These are phyloP conservation scores for Heterohyrax brucei DNA, from an alignment of 2,797 vertebrate genomes.

Conservation along the genomic window DNA sequence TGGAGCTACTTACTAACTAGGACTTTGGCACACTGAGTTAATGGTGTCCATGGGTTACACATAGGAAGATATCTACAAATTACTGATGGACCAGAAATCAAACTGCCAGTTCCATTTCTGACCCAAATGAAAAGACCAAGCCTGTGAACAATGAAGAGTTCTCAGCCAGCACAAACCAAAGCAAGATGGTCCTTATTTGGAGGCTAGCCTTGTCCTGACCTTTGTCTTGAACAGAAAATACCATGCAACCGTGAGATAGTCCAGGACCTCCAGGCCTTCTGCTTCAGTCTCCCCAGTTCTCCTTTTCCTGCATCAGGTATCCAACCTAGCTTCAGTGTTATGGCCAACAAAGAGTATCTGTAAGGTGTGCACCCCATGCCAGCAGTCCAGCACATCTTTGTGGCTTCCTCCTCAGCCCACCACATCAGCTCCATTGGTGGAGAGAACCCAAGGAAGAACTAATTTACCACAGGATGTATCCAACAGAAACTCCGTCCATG, in stretches of 20 bases:
- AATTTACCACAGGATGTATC: neutral
- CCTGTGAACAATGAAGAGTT: neutral
- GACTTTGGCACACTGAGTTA: too few species aligned
- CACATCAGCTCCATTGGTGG: neutral
- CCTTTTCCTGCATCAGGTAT: too few species aligned
- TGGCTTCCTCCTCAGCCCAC: neutral
- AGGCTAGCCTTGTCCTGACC: neutral
- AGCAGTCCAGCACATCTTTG: too few species aligned
- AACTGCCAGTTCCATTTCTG: too few species aligned
- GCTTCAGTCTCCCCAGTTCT: neutral
- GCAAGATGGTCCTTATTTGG: neutral
- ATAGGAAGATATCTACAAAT: too few species aligned
- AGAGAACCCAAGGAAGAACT: neutral
- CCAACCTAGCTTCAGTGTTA: neutral
- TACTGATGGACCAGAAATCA: too few species aligned
- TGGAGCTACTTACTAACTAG: too few species aligned
- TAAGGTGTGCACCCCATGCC: too few species aligned
- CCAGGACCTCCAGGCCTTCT: neutral
- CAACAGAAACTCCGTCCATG: neutral
- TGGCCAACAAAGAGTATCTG: neutral
- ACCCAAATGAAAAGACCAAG: neutral
- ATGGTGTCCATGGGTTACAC: too few species aligned
- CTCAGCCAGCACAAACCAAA: neutral
- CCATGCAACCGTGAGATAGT: neutral
- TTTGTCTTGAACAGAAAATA: neutral